Evolutionary conservation across 2,113 vertebrate species (phyloP), one percentile per base, ranked within the genome.

Genomic region (Charina bottae): DNA sequence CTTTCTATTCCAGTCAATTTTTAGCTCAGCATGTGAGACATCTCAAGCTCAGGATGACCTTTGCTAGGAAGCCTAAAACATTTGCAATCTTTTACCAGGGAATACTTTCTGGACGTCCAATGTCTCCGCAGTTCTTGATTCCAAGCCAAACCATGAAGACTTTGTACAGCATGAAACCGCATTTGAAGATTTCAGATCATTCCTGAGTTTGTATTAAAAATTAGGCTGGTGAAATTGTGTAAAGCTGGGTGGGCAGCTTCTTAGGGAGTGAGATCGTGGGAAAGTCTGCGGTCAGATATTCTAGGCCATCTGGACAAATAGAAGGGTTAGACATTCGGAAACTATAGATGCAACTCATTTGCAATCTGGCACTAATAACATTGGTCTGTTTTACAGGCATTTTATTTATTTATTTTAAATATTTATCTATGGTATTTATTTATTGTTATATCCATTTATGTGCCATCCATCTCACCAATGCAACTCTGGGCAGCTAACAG

Each of bases 1-100:
- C 56, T 72, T 94, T 88, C 85, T 88, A 94, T 88, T 78, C 28
- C 87, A 91, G 42, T 64, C 68, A 58, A 23, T 94, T 92, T 86
- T 90, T 15, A 12, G 55, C 5, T 91, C 12, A 62, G 24, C 49
- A 6, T 85, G 26, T 42, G 78, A 92, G 87, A 24, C 26, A 92
- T 33, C 89, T 78, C 6, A 54, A 64, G 90, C 28, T 60, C 46
- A 11, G 83, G 28, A 46, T 94, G 46, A n/a, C 49, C 87, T 93
- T 83, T 94, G 55, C 37, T 90, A 90, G 54, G 87, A 94, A 46
- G 55, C 56, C 0, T 37, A 42, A 91, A 46, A 42, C 37, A 85
- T 10, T 15, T 85, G 2, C 54, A 91, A 1, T 24, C 37, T 93
- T 78, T 87, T 92, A 54, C 58, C 93, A 55, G 56, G 6, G 85